Evolutionary conservation across 2,797 vertebrate species (phyloP).

Genomic region (Melanogrammus aeglefinus): DNA sequence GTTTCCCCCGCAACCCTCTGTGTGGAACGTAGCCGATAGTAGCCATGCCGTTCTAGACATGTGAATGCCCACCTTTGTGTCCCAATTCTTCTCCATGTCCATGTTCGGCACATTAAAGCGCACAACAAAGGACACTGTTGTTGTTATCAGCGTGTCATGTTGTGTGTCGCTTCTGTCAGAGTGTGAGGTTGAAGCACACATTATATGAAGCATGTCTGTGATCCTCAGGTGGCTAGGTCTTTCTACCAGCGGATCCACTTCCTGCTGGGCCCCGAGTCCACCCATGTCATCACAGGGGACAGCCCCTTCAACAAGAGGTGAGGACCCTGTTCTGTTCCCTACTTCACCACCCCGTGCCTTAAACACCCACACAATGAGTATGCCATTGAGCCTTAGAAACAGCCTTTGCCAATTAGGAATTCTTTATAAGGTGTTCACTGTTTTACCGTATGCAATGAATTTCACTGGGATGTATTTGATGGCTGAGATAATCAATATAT

Average conservation of each 20-base stretch:
- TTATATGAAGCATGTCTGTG: neutral
- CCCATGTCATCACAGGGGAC: constrained; percentile 87
- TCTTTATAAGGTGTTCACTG: neutral
- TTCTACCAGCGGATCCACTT: constrained; percentile 96
- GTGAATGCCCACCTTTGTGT: neutral
- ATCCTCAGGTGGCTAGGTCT: constrained; percentile 80
- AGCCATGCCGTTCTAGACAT: no score
- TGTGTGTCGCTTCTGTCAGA: neutral
- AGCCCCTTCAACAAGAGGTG: constrained; percentile 96
- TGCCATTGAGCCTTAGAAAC: neutral
- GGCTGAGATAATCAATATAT: neutral
- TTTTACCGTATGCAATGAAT: neutral
- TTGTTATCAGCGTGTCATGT: neutral
- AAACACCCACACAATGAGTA: neutral
- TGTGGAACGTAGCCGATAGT: neutral
- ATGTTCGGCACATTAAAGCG: neutral
- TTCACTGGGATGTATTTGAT: neutral
- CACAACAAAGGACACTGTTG: neutral
- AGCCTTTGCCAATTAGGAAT: neutral
- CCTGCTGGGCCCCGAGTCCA: constrained; percentile 87
- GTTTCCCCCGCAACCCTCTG: neutral
- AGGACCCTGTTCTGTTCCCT: constrained; percentile 20
- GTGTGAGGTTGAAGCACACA: neutral
- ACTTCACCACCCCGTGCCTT: neutral
- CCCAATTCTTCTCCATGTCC: no score